Base-by-base conservation (phyloP, 2,113 vertebrate species). In the Tyrannus savana region DNA sequence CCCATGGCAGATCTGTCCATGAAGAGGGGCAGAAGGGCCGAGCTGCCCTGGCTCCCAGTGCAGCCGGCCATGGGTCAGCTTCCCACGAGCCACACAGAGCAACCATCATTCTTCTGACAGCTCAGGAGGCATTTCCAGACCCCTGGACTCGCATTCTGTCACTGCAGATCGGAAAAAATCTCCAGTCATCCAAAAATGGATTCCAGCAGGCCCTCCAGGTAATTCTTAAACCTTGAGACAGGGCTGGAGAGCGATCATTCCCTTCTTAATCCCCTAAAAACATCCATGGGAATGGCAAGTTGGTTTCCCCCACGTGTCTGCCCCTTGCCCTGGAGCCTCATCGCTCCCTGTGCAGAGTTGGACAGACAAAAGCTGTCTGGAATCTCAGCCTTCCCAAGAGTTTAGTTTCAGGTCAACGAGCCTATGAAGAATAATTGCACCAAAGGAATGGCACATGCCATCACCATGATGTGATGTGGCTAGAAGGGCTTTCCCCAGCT, bases 151-250 rank as follows among this genome's bases (percentile, higher is more conserved):
- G 0, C 68, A 52, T 78, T 62, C 92, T 96, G 96, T 96, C 97
- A 75, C 52, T 60, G 84, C 23, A 1, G 71, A 96, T 93, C 17
- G 82, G 69, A 63, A 95, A 63, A 91, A 75, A 64, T 80, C 89
- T 96, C 93, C 96, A 97, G 2, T 85, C 95, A 97, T 55, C 94
- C 97, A 91, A 52, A 77, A 84, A 64, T 0, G 39, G 62, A 75
- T 53, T 77, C 78, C 73, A 93, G 64, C 2, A 1, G 47, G 19
- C 75, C 95, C 96, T 90, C 30, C 90, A 89, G 95, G 96, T 84
- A 95, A 95, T 94, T 94, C 95, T 46, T 73, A 46, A 63, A 47
- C 73, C 76, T 68, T 19, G 30, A 96, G 58, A 86, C 39, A 56
- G 64, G 46, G 55, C 86, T 28, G 58, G 50, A 68, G 89, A 80